A percentile compares a stretch with the other conserved stretches of the same genome.
Evolutionary conservation across 2,113 vertebrate genomes (phyloP).

Genomic region (Xenus cinereus): DNA sequence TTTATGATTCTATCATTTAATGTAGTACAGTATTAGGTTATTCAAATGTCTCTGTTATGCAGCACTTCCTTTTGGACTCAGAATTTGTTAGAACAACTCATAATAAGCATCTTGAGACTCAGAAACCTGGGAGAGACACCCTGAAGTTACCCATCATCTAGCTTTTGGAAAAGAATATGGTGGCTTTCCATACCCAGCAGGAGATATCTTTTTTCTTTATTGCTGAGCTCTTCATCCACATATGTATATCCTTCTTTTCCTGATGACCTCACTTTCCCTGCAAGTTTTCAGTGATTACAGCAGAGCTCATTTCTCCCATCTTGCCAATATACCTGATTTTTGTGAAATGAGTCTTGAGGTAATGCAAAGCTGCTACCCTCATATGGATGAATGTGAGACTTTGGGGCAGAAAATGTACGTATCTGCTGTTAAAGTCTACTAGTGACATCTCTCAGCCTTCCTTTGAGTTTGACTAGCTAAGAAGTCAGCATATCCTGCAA

Average conservation of each 20-base stretch:
- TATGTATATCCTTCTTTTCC: not conserved
- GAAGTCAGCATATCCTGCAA: not conserved
- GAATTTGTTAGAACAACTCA: not conserved
- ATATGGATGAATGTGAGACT: not conserved
- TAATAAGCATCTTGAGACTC: not conserved
- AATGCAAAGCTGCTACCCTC: not conserved
- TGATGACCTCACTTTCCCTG: not conserved
- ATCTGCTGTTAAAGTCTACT: not conserved
- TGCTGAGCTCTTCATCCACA: not conserved
- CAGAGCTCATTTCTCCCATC: not conserved
- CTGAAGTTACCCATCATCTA: not conserved
- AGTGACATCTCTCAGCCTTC: not conserved
- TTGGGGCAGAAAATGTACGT: not conserved
- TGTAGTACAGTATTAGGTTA: not conserved
- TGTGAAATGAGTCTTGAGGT: not conserved
- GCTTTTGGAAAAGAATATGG: not conserved
- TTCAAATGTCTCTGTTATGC: not conserved
- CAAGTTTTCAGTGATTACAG: not conserved
- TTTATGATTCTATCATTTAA: not conserved
- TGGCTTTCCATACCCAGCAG: not conserved
- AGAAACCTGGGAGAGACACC: not conserved
- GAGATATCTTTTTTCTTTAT: not conserved
- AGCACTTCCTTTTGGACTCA: not conserved
- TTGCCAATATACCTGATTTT: not conserved
- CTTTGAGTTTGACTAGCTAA: not conserved